Conservation (phyloP, 2,113 vertebrate genomes). For the Pelobates fuscus region DNA sequence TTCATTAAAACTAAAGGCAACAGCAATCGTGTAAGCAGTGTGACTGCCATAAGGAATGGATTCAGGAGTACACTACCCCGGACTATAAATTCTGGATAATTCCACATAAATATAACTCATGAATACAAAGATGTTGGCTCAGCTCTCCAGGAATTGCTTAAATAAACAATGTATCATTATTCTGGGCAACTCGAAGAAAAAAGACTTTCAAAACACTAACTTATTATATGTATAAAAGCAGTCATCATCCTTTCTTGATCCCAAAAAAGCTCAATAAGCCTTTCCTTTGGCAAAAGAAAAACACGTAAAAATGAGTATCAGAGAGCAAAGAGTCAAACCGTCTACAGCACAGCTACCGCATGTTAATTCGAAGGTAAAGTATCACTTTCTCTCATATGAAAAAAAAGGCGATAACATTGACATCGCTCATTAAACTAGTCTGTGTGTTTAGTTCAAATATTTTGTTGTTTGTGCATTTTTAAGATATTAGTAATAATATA, state of each 20-base stretch:
- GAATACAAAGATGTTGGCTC: conserved; percentile 28
- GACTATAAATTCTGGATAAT: conserved; percentile 25
- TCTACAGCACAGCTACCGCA: no score
- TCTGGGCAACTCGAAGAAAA: conserved; percentile 5
- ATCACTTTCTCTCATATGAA: no score
- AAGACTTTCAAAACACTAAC: neutral
- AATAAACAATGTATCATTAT: conserved; percentile 29
- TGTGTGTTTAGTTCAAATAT: no score
- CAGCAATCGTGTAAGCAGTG: neutral
- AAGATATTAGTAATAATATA: no score
- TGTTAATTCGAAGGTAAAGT: no score
- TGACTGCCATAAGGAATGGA: conserved; percentile 3
- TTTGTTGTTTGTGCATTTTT: no score
- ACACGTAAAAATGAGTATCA: no score
- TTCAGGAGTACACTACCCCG: neutral
- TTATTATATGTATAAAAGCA: conserved; percentile 4
- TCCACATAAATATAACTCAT: conserved; percentile 33
- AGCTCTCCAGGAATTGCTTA: conserved; percentile 23
- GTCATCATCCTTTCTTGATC: neutral
- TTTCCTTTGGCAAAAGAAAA: neutral
- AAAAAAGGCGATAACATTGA: no score
- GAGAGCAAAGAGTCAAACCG: no score
- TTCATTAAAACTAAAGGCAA: conserved; percentile 26
- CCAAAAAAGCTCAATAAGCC: neutral
- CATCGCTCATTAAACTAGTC: no score